These are phyloP conservation scores for Parapsyche elsis DNA, from an alignment of 1,140 invertebrate genomes.

Conservation along the genomic window DNA sequence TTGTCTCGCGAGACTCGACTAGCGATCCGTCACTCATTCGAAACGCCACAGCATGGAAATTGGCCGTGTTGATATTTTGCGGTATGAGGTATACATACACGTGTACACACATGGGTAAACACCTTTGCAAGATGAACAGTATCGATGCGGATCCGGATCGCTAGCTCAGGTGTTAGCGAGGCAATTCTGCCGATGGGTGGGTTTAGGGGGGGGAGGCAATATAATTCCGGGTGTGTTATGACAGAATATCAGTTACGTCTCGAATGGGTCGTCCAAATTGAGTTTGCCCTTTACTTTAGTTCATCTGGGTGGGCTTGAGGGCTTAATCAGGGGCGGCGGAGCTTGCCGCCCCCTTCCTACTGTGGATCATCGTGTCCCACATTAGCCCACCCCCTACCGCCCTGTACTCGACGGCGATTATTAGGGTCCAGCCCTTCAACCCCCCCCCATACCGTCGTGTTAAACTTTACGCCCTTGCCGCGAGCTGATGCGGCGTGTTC, in stretches of 20 bases:
- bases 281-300: constrained; percentile 1
- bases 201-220: background rate
- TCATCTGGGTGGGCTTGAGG: background rate
- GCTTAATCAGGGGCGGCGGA: background rate
- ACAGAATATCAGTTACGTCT: constrained; percentile 11
- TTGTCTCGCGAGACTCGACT: too few species aligned
- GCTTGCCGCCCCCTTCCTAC: background rate
- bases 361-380: background rate
- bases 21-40: too few species aligned
- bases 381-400: background rate
- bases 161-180: background rate
- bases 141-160: background rate
- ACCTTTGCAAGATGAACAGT: background rate
- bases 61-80: too few species aligned
- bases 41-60: too few species aligned
- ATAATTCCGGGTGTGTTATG: background rate
- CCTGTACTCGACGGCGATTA: background rate
- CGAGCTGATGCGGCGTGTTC: too few species aligned
- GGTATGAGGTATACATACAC: too few species aligned
- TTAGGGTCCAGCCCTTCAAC: constrained; percentile 1
- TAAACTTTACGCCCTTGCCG: too few species aligned
- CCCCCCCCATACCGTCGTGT: background rate
- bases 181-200: background rate
- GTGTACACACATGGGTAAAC: too few species aligned
- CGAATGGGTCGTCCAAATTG: constrained; percentile 10